Evolutionary conservation across 2,888 invertebrate genomes (phyloP).

Genomic region (Saturnia japonica): DNA sequence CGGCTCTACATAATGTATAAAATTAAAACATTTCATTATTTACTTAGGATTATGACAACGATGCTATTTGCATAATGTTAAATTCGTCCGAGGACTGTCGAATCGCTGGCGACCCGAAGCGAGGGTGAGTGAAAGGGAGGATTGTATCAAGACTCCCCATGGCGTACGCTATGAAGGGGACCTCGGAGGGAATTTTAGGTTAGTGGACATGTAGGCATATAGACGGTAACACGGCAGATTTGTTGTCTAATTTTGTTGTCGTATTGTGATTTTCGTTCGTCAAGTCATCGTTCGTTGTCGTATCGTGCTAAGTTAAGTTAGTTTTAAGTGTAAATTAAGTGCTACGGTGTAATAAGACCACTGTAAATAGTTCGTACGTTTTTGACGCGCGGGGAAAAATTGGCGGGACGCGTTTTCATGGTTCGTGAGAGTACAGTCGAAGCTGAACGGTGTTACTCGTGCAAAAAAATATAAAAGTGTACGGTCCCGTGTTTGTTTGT

Average conservation of each 20-base stretch:
- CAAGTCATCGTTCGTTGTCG: conserved; percentile 77
- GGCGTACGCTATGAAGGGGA: conserved; percentile 71
- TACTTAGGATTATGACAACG: conserved; percentile 21
- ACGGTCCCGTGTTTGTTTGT: conserved; percentile 66
- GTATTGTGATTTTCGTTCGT: conserved; percentile 81
- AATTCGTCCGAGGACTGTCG: conserved; percentile 23
- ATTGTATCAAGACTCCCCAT: conserved; percentile 77
- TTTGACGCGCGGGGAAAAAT: conserved; percentile 16
- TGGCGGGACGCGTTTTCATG: conserved; percentile 8
- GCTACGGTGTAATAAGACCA: neutral
- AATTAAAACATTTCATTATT: conserved; percentile 24
- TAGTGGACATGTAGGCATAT: conserved; percentile 83
- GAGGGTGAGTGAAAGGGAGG: conserved; percentile 78
- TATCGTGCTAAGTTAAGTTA: conserved; percentile 60
- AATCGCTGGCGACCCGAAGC: conserved; percentile 31
- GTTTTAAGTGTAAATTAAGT: conserved; percentile 41
- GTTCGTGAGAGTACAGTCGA: conserved; percentile 8
- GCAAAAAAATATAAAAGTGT: conserved; percentile 37
- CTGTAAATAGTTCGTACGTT: neutral
- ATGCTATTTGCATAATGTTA: conserved; percentile 19
- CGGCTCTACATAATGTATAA: conserved; percentile 13
- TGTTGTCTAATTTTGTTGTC: conserved; percentile 82
- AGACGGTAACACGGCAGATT: conserved; percentile 81
- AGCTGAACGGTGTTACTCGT: conserved; percentile 1
- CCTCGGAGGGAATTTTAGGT: conserved; percentile 78